These are phyloP conservation scores for Drosophila pachea DNA, from an alignment of 1,140 invertebrate genomes.

Conservation along the genomic window DNA sequence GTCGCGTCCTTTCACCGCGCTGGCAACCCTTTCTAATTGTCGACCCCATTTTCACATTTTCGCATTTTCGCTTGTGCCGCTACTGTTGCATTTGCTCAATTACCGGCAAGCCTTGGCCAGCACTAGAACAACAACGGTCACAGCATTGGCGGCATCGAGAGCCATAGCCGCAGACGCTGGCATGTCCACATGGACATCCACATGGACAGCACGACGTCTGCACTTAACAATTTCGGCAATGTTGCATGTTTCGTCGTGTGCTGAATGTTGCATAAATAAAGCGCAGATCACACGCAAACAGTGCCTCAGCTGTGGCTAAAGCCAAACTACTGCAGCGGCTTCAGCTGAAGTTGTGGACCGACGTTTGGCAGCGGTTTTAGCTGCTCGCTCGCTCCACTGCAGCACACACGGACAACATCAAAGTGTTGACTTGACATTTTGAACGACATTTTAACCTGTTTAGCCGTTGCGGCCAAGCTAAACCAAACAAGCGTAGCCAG, in stretches of 20 bases:
- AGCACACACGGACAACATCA: constrained; percentile 73
- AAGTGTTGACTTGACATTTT: constrained; percentile 78
- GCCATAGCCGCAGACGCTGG: neutral
- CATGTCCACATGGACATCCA: constrained; percentile 44
- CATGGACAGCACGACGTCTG: constrained; percentile 62
- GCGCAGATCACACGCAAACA: constrained; percentile 75
- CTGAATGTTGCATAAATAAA: constrained; percentile 77
- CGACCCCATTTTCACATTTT: constrained; percentile 70
- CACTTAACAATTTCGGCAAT: constrained; percentile 75
- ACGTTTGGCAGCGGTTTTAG: constrained; percentile 33
- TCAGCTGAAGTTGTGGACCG: constrained; percentile 22
- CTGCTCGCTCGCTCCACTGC: constrained; percentile 76
- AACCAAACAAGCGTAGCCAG: constrained; percentile 73
- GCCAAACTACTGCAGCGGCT: constrained; percentile 35
- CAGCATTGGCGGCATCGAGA: too few species aligned
- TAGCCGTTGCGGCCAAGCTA: constrained; percentile 67
- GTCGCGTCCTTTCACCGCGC: constrained; percentile 12
- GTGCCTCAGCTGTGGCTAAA: constrained; percentile 17
- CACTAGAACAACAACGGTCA: constrained; percentile 56
- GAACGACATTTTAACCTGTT: constrained; percentile 78
- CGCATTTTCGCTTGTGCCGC: constrained; percentile 65
- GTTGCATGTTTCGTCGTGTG: constrained; percentile 75
- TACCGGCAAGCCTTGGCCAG: constrained; percentile 61
- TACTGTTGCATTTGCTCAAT: constrained; percentile 64
- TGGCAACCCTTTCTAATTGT: constrained; percentile 23